Evolutionary conservation across 2,888 invertebrate species (phyloP).

Genomic region (Campopleginae sp.): DNA sequence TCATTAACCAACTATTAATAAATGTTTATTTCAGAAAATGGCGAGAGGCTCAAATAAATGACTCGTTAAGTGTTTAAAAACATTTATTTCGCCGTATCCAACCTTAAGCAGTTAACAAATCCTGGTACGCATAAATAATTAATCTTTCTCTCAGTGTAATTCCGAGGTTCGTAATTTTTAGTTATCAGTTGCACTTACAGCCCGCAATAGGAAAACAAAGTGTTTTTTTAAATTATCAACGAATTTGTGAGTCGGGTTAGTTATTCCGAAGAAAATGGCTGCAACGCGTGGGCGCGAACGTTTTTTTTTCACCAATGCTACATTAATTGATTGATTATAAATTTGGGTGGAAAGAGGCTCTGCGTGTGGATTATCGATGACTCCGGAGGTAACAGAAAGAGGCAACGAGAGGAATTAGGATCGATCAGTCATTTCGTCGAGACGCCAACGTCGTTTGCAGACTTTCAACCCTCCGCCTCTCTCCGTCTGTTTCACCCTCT

Average conservation of each 20-base stretch:
- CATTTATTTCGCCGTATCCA: too few species aligned
- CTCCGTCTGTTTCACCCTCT: constrained; percentile 65
- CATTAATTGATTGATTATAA: constrained; percentile 63
- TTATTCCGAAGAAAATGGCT: constrained; percentile 22
- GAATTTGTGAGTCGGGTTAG: neutral
- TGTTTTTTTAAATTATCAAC: neutral
- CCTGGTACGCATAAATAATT: too few species aligned
- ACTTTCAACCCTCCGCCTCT: constrained; percentile 69
- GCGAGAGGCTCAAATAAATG: too few species aligned
- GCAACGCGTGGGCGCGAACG: neutral
- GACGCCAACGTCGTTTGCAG: constrained; percentile 76
- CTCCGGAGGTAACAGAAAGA: constrained; percentile 67
- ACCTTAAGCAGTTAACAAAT: too few species aligned
- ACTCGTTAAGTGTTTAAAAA: too few species aligned
- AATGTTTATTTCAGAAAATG: too few species aligned
- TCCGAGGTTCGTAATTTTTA: neutral
- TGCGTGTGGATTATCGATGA: constrained; percentile 69
- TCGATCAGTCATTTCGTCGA: constrained; percentile 77
- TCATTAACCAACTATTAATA: too few species aligned
- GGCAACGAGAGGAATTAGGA: constrained; percentile 67
- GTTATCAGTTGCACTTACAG: neutral
- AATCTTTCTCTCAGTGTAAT: too few species aligned
- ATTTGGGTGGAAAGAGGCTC: constrained; percentile 65
- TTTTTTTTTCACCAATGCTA: constrained; percentile 10
- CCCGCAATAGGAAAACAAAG: neutral